Evolutionary conservation across 2,888 invertebrate genomes (phyloP), one percentile per base, ranked within the genome.

Genomic region (Erebia palarica): DNA sequence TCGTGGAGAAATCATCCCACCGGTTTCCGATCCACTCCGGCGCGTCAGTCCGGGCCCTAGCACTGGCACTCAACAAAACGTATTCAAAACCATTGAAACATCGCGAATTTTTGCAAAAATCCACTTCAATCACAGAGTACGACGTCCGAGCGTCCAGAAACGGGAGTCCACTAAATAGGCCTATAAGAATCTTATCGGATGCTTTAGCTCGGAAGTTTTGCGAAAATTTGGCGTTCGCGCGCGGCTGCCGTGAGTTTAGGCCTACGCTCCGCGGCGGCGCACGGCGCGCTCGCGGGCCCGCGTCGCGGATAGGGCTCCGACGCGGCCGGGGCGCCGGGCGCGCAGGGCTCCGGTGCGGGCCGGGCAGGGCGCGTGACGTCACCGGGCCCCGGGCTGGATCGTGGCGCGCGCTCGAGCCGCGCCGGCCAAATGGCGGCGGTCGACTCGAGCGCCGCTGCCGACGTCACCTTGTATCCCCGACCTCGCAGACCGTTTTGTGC

Each of bases 151-250:
- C 76, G 74, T 69, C 75, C 74, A 69, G 77, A 80, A 82, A 73
- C 61, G 74, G 70, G 64, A 76, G 77, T 81, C 76, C 78, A 82
- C 81, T 84, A 89, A 90, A 90, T 91, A 90, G 92, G 92, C 92
- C 92, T 92, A 92, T 86, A 91, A 84, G 90, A 92, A 88, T 92
- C 90, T 92, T 92, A 90, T 91, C 88, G 85, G 91, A 81, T 77
- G 79, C 80, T 77, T 79, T 78, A 73, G 75, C 76, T 65, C 75
- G 76, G 70, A 74, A 86, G 78, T 78, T 84, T 85, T 87, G 92
- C 92, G 83, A 90, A 91, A 82, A 78, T 81, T 90, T 91, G 78
- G 91, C 89, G 82, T 81, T 80, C 75, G 73, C 76, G 82, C 84
- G 83, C 83, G 81, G 72, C 73, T 55, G 75, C 84, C 86, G 86